phyloP scores from a whole-genome alignment of 37 sponge, comb jelly and placozoan species.

The Petrosia ficiformis region DNA sequence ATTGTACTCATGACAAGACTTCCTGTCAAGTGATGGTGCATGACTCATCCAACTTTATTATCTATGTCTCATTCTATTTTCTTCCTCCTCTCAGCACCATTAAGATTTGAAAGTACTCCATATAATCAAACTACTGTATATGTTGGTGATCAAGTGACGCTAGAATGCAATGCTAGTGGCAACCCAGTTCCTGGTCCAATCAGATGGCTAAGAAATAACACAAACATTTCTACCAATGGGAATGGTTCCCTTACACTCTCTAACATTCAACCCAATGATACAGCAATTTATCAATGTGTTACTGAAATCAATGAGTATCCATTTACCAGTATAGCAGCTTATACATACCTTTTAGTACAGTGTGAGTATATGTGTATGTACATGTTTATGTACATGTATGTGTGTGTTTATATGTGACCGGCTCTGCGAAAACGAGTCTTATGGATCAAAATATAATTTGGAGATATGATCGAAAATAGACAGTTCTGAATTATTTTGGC shows the following conservation, averaged over 20 bases:
- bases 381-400: too few relatives aligned
- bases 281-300: neutral
- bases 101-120: too few relatives aligned
- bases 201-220: neutral
- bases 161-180: neutral
- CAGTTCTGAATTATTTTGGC: too few relatives aligned
- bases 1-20: too few relatives aligned
- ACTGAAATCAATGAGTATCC: neutral
- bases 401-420: too few relatives aligned
- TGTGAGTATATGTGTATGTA: neutral
- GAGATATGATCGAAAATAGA: too few relatives aligned
- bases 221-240: neutral
- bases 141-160: neutral
- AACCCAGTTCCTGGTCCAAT: neutral
- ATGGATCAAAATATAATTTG: too few relatives aligned
- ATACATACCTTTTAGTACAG: neutral
- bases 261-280: neutral
- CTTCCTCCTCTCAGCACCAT: too few relatives aligned
- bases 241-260: neutral
- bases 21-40: too few relatives aligned
- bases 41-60: too few relatives aligned
- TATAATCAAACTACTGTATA: neutral
- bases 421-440: too few relatives aligned
- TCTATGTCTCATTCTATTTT: too few relatives aligned
- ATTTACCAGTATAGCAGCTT: neutral